Evolutionary conservation across 2,113 vertebrate species (phyloP).

Genomic region (Charina bottae): DNA sequence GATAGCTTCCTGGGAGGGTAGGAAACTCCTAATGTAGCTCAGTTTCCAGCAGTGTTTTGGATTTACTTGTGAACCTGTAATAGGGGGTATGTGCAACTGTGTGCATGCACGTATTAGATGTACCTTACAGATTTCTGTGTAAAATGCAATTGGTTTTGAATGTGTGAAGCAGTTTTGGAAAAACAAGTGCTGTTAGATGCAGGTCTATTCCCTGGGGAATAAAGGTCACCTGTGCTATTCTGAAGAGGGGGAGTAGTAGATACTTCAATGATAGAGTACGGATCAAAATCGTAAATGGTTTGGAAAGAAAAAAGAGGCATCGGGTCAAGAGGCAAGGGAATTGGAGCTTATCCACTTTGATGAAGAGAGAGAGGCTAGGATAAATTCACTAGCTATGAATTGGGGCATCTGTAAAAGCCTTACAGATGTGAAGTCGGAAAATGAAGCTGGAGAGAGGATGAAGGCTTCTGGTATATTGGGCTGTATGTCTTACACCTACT

Average conservation of each 20-base stretch:
- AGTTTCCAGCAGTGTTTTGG: background rate
- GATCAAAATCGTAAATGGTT: conserved; percentile 15
- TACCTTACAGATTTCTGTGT: background rate
- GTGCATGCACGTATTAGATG: background rate
- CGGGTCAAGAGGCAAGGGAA: conserved; percentile 6
- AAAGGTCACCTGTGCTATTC: background rate
- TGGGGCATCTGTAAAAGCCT: background rate
- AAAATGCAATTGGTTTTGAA: background rate
- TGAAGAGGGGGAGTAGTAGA: background rate
- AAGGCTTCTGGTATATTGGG: background rate
- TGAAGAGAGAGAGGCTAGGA: background rate
- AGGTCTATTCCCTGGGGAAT: background rate
- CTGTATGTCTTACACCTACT: background rate
- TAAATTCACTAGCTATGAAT: background rate
- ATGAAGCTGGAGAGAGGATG: background rate
- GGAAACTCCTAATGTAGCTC: background rate
- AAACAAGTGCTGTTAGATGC: background rate
- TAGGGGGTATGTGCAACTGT: background rate
- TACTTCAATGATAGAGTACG: background rate
- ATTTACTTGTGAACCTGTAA: background rate
- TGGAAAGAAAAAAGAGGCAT: conserved; percentile 10
- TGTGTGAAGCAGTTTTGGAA: background rate
- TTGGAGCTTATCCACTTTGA: background rate
- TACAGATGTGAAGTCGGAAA: background rate
- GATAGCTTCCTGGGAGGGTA: background rate